These are phyloP conservation scores for Rhinophrynus dorsalis DNA, from an alignment of 2,797 vertebrate genomes.

Conservation along the genomic window DNA sequence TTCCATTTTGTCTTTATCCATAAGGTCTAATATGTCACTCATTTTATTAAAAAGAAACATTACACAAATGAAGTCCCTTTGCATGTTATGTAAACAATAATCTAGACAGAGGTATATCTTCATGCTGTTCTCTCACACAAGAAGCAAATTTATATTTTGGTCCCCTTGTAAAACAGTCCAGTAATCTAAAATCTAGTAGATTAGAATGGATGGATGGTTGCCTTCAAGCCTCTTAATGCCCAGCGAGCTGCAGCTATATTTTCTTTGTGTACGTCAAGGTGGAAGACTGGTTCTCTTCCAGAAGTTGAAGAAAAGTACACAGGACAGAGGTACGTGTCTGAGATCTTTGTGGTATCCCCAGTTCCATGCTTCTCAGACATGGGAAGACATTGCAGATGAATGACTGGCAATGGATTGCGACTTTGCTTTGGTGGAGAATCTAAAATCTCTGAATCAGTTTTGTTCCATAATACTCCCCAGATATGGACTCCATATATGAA, in stretches of 20 bases:
- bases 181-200: not conserved
- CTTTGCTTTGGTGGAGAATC: constrained; percentile 33
- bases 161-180: too few species aligned
- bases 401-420: constrained; percentile 31
- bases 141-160: too few species aligned
- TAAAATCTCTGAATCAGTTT: constrained; percentile 43
- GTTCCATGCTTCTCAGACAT: constrained; percentile 28
- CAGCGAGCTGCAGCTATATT: constrained; percentile 39
- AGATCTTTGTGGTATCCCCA: not conserved
- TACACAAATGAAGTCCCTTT: too few species aligned
- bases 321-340: constrained; percentile 35
- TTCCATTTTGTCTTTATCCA: too few species aligned
- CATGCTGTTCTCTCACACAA: too few species aligned
- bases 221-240: constrained; percentile 44
- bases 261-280: constrained; percentile 36
- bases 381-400: constrained; percentile 42
- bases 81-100: too few species aligned
- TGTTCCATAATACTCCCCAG: constrained; percentile 48
- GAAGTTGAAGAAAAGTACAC: constrained; percentile 33
- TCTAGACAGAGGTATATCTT: too few species aligned
- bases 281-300: constrained; percentile 22
- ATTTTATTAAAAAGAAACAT: too few species aligned
- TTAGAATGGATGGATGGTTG: constrained; percentile 46
- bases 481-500: constrained; percentile 46
- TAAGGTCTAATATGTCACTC: too few species aligned